Evolutionary conservation across 2,888 invertebrate species (phyloP).

Genomic region (Polyommatus icarus): DNA sequence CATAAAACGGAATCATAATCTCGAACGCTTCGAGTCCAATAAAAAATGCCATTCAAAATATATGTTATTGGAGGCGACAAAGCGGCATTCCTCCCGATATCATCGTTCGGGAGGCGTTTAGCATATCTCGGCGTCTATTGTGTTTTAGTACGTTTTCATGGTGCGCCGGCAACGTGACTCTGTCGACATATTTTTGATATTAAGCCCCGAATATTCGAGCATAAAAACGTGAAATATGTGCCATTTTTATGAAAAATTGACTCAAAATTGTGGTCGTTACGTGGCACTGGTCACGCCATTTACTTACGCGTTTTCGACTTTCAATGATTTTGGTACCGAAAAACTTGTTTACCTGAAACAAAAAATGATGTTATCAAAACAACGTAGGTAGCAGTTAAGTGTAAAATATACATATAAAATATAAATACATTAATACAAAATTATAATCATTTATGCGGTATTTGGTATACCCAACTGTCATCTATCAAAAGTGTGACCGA

Average conservation of each 20-base stretch:
- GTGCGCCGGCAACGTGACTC: constrained; percentile 6
- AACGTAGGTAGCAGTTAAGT: neutral
- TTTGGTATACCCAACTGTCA: too few species aligned
- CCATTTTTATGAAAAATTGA: neutral
- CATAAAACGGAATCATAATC: constrained; percentile 35
- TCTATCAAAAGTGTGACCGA: neutral
- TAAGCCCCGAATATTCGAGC: neutral
- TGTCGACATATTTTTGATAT: constrained; percentile 21
- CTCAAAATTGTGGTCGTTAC: constrained; percentile 1
- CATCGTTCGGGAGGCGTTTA: constrained; percentile 43
- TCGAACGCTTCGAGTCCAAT: constrained; percentile 33
- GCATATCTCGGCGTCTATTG: constrained; percentile 44
- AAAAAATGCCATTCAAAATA: constrained; percentile 39
- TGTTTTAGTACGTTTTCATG: constrained; percentile 38
- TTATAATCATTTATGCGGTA: too few species aligned
- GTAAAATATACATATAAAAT: too few species aligned
- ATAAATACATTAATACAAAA: too few species aligned
- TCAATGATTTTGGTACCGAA: neutral
- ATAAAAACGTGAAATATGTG: neutral
- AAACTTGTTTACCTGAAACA: constrained; percentile 1
- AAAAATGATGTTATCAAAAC: neutral
- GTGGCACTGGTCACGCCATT: neutral
- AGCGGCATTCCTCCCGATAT: constrained; percentile 38
- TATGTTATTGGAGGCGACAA: constrained; percentile 39
- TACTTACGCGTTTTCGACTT: neutral